These are phyloP conservation scores for Halichoerus grypus DNA, from an alignment of 2,113 vertebrate species.

Conservation along the genomic window DNA sequence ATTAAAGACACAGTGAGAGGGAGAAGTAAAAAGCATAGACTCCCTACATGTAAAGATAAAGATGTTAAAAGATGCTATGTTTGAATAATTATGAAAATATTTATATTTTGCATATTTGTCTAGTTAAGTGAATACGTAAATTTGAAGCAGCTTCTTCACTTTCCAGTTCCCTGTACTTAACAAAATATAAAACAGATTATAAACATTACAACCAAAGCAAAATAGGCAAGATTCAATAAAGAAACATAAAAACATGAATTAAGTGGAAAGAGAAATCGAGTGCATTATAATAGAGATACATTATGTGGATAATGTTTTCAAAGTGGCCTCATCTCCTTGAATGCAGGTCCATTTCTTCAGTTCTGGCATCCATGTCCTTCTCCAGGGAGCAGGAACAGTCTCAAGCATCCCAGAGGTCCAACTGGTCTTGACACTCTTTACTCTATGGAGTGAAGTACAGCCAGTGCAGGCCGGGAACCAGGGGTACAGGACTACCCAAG, in stretches of 20 bases:
- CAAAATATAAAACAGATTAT: background rate
- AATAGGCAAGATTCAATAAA: background rate
- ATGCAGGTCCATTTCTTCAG: background rate
- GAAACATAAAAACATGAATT: background rate
- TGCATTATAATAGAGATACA: background rate
- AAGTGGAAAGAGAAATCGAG: background rate
- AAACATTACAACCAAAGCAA: background rate
- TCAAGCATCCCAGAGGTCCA: accelerated
- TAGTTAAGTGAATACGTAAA: background rate
- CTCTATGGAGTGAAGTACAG: background rate
- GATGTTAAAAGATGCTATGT: background rate
- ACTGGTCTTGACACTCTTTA: background rate
- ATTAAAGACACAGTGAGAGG: background rate
- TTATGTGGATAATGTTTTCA: background rate
- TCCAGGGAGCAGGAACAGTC: too few species aligned
- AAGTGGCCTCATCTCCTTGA: background rate
- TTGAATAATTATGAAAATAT: background rate
- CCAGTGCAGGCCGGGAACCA: too few species aligned
- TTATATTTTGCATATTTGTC: background rate
- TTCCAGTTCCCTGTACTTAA: background rate
- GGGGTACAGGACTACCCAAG: accelerated
- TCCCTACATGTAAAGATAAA: background rate
- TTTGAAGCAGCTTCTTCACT: background rate
- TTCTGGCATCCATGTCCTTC: background rate
- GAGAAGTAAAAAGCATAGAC: background rate